These are phyloP conservation scores for Nesospiza acunhae DNA, from an alignment of 2,113 vertebrate species.

Conservation along the genomic window DNA sequence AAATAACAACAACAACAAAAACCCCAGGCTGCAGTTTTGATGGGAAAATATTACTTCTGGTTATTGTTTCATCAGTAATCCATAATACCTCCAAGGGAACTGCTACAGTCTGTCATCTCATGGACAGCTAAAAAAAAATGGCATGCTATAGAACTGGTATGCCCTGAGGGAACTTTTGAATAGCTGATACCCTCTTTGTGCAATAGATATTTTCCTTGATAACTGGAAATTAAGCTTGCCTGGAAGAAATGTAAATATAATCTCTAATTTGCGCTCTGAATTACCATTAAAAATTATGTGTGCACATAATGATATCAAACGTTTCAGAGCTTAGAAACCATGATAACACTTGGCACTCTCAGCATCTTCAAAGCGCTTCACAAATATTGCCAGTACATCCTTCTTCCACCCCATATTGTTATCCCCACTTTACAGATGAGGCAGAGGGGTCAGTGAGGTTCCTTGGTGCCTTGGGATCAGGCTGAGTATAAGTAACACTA, in stretches of 20 bases:
- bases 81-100: conserved; percentile 65
- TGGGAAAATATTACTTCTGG: conserved; percentile 64
- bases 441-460: background rate
- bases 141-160: conserved; percentile 51
- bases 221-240: conserved; percentile 75
- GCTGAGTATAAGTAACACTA: background rate
- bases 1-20: conserved; percentile 39
- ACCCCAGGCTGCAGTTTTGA: conserved; percentile 47
- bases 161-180: conserved; percentile 68
- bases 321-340: conserved; percentile 66
- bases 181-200: conserved; percentile 69
- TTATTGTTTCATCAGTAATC: conserved; percentile 73
- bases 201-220: conserved; percentile 71
- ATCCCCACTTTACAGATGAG: conserved; percentile 51
- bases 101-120: conserved; percentile 68
- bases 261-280: conserved; percentile 71
- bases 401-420: conserved; percentile 40
- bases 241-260: conserved; percentile 73
- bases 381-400: conserved; percentile 32
- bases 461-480: background rate
- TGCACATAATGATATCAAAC: conserved; percentile 67
- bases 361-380: conserved; percentile 65
- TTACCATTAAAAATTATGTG: conserved; percentile 70
- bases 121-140: conserved; percentile 63
- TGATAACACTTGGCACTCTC: conserved; percentile 51